Evolutionary conservation across 2,113 vertebrate species (phyloP).

Genomic region (Nycticebus coucang): DNA sequence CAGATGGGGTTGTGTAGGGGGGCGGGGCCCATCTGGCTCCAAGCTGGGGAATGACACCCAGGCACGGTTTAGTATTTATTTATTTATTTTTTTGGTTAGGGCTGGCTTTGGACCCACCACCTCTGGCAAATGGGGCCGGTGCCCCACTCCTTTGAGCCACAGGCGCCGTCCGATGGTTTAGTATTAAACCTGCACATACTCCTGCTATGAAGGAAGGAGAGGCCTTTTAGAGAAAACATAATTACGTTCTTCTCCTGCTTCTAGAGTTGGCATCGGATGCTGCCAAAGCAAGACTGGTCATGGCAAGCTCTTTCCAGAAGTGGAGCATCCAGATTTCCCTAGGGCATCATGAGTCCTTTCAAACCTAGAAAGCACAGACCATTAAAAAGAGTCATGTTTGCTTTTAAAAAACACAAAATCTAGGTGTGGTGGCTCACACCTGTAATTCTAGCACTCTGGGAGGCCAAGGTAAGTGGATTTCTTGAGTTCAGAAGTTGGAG

Average conservation of each 20-base stretch:
- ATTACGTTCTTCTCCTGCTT: not conserved
- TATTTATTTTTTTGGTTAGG: no score
- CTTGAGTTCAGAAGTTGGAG: no score
- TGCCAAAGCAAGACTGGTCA: not conserved
- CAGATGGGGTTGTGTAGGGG: not conserved
- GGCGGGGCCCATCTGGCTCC: not conserved
- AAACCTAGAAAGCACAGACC: not conserved
- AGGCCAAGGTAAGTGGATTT: no score
- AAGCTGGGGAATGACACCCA: no score
- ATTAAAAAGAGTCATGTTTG: not conserved
- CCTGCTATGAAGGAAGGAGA: not conserved
- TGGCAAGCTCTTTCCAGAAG: not conserved
- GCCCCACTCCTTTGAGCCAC: no score
- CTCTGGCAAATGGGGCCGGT: no score
- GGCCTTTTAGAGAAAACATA: not conserved
- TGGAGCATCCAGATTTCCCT: not conserved
- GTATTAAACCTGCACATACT: not conserved
- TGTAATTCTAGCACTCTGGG: no score
- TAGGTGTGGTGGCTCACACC: no score
- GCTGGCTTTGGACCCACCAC: no score
- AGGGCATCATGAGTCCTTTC: not conserved
- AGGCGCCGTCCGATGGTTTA: no score
- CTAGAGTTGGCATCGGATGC: not conserved
- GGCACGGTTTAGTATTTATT: no score
- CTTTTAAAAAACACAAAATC: not conserved